Conservation (phyloP, 2,797 vertebrate species). For the Heterohyrax brucei region DNA sequence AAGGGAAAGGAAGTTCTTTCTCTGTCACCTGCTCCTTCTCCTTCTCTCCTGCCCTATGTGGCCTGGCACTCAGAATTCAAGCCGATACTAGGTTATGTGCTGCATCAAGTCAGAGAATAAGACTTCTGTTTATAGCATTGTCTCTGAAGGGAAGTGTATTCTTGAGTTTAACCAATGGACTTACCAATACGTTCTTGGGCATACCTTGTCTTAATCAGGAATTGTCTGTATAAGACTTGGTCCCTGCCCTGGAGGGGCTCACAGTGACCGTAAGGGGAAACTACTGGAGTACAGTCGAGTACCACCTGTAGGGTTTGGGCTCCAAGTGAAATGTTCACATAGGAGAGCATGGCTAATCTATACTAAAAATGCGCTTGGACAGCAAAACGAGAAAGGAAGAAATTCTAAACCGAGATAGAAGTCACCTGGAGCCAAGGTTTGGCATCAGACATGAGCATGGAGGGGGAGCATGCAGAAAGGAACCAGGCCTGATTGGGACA, state of each 20-base stretch:
- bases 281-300: constrained; percentile 14
- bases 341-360: not conserved
- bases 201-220: not conserved
- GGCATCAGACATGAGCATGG: not conserved
- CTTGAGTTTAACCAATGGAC: not conserved
- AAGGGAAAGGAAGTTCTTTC: constrained; percentile 52
- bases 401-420: constrained; percentile 21
- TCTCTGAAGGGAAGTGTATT: constrained; percentile 17
- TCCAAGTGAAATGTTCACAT: constrained; percentile 33
- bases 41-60: not conserved
- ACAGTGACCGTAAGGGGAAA: constrained; percentile 47
- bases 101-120: not conserved
- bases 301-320: not conserved
- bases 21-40: not conserved
- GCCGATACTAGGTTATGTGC: not conserved
- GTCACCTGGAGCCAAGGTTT: constrained; percentile 49
- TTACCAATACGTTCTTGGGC: constrained; percentile 13
- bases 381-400: constrained; percentile 26
- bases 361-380: constrained; percentile 31
- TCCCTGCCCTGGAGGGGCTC: not conserved
- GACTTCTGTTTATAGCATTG: not conserved
- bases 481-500: constrained; percentile 24
- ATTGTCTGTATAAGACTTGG: constrained; percentile 37
- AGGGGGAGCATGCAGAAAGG: not conserved
- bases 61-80: constrained; percentile 12